Evolutionary conservation across 2,888 invertebrate genomes (phyloP), one percentile per base, ranked within the genome.

Genomic region (Alcis repandata): DNA sequence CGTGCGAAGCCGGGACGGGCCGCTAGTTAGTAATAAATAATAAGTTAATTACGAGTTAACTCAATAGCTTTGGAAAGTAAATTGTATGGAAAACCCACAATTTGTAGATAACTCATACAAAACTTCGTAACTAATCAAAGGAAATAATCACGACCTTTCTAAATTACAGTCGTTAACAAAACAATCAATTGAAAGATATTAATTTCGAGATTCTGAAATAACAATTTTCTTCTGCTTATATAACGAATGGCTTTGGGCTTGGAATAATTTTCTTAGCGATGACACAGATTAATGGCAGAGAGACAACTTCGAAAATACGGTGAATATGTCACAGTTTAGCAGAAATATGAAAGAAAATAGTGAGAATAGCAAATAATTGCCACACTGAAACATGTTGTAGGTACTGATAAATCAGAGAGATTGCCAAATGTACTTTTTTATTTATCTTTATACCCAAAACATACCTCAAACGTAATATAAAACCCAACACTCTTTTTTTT

Each of bases 211-310:
- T 36, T 33, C 32, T 20, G 32, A 17, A 56, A 45, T 51, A 59
- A 59, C 32, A 59, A 51, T 51, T 51, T 33, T 13, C 43, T 32
- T 45, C 33, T 20, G 57, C 36, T 22, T 22, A 15, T 48, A 22
- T 38, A 57, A 40, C 38, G 32, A 49, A 38, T 49, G 22, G 15
- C n/a, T 58, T 27, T 49, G 40, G 22, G 48, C 49, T 33, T 60
- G 38, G 36, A 60, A 60, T 46, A 53, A 53, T 60, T 60, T 53
- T 17, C 53, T 53, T 46, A 60, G 53, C 60, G 22, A 46, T 53
- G 8, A 27, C 22, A 27, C 53, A 53, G 40, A 53, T 40, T 15
- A 40, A 10, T 15, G 9, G 1, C 53, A 53, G 53, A 53, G 15
- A 13, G 53, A 11, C 19, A 53, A 22, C 27, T 40, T 40, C 1